Conservation (phyloP, 1,140 invertebrate species). For the Wiebesia pumilae region DNA sequence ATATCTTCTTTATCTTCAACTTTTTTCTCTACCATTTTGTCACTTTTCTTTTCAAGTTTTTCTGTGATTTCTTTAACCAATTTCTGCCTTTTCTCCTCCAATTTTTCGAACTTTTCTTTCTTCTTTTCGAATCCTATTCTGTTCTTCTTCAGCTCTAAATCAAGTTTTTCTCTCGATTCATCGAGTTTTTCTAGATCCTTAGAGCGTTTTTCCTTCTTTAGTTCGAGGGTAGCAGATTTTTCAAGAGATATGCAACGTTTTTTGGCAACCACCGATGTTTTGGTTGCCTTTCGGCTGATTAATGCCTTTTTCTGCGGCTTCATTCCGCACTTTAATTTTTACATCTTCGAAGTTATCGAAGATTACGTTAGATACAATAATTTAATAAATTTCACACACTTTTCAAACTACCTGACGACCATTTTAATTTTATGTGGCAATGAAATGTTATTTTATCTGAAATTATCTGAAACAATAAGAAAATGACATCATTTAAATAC, state of each 20-base stretch:
- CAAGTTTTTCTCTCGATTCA: slow-evolving; percentile 48
- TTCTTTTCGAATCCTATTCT: slow-evolving; percentile 61
- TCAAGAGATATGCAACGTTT: slow-evolving; percentile 70
- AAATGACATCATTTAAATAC: too few species aligned
- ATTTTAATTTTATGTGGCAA: slow-evolving; percentile 23
- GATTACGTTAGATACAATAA: background rate
- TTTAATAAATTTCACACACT: background rate
- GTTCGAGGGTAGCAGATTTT: slow-evolving; percentile 57
- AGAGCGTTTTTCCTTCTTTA: slow-evolving; percentile 50
- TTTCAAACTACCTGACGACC: slow-evolving; percentile 46
- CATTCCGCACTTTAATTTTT: slow-evolving; percentile 64
- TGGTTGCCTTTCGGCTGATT: slow-evolving; percentile 72
- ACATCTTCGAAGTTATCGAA: slow-evolving; percentile 66
- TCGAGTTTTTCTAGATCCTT: slow-evolving; percentile 14
- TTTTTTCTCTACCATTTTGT: slow-evolving; percentile 62
- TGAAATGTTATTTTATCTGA: slow-evolving; percentile 16
- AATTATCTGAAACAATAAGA: slow-evolving; percentile 1
- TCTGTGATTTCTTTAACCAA: slow-evolving; percentile 53
- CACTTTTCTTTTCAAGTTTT: slow-evolving; percentile 56
- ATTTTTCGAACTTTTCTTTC: slow-evolving; percentile 65
- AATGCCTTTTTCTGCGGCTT: slow-evolving; percentile 75
- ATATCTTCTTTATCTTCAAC: slow-evolving; percentile 60
- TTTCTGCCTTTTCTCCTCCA: slow-evolving; percentile 68
- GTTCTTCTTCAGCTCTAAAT: slow-evolving; percentile 60
- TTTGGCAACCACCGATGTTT: slow-evolving; percentile 68